These are phyloP conservation scores for Phrynosoma platyrhinos DNA, from an alignment of 2,113 vertebrate genomes.

Conservation along the genomic window DNA sequence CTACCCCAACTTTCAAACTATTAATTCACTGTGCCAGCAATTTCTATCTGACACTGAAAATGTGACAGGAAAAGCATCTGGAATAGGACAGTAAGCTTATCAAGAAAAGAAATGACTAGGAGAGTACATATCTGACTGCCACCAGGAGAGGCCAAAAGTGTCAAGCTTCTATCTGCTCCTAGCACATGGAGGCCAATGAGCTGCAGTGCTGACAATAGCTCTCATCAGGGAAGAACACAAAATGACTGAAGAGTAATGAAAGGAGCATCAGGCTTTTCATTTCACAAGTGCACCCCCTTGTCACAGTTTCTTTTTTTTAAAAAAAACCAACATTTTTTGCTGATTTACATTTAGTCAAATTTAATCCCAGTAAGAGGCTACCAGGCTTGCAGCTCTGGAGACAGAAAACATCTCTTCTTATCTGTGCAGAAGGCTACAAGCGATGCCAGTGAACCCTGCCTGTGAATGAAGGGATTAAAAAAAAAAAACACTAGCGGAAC, in stretches of 20 bases:
- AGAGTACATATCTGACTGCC: slow-evolving; percentile 49
- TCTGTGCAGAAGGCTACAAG: slow-evolving; percentile 43
- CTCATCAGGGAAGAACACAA: slow-evolving; percentile 62
- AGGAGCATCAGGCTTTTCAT: slow-evolving; percentile 63
- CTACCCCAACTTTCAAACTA: accelerated
- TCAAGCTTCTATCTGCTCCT: slow-evolving; percentile 60
- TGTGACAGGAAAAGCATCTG: slow-evolving; percentile 51
- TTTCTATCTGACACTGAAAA: slow-evolving; percentile 56
- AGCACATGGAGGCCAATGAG: slow-evolving; percentile 50
- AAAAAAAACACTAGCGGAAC: not conserved
- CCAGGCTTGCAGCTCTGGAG: slow-evolving; percentile 39
- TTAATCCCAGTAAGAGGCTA: slow-evolving; percentile 62
- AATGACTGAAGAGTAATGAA: slow-evolving; percentile 61
- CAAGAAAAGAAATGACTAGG: slow-evolving; percentile 36
- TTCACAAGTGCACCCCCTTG: slow-evolving; percentile 59
- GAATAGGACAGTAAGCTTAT: slow-evolving; percentile 53
- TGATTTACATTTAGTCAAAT: slow-evolving; percentile 69
- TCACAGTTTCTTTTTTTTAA: slow-evolving; percentile 67
- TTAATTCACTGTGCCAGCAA: not conserved
- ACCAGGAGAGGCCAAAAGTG: slow-evolving; percentile 55
- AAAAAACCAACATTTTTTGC: slow-evolving; percentile 61
- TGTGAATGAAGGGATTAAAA: not conserved
- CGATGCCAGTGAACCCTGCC: slow-evolving; percentile 44
- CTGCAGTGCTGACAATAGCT: slow-evolving; percentile 64
- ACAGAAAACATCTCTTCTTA: slow-evolving; percentile 55